Evolutionary conservation across 1,140 invertebrate species (phyloP).

Genomic region (Thereuonema tuberculata): DNA sequence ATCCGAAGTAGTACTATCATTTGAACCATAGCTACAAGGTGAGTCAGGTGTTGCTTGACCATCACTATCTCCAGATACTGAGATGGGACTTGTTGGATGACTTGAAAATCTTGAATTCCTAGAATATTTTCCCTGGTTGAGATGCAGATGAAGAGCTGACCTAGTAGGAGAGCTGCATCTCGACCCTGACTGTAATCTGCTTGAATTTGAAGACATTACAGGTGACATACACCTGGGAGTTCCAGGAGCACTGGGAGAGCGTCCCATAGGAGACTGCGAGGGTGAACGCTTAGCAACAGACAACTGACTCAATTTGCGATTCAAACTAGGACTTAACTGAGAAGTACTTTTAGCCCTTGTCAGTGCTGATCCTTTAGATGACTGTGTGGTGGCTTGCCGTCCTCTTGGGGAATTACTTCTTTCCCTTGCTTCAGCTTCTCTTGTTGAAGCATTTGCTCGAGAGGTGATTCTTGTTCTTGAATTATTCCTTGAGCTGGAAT

Average conservation of each 20-base stretch:
- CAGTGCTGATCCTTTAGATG: too few relatives aligned
- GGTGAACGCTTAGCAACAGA: neutral
- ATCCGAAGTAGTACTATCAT: neutral
- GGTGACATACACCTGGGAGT: conserved; percentile 5
- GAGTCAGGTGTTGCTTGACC: conserved; percentile 1
- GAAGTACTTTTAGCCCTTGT: conserved; percentile 1
- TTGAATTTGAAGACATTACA: too few relatives aligned
- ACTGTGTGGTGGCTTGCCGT: too few relatives aligned
- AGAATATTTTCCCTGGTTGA: neutral
- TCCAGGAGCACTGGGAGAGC: neutral
- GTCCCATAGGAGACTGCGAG: neutral
- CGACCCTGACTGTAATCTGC: neutral
- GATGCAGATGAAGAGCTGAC: neutral
- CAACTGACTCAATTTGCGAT: neutral
- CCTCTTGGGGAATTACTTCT: too few relatives aligned
- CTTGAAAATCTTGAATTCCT: neutral
- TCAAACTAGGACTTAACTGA: neutral
- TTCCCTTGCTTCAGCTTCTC: too few relatives aligned
- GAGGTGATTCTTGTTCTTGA: too few relatives aligned
- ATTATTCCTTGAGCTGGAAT: too few relatives aligned
- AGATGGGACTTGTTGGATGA: neutral
- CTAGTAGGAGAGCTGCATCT: neutral
- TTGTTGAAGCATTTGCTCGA: too few relatives aligned
- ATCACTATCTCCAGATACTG: neutral
- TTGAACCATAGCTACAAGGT: conserved; percentile 4